These are phyloP conservation scores for Carapus acus DNA, from an alignment of 2,797 vertebrate species.

Conservation along the genomic window DNA sequence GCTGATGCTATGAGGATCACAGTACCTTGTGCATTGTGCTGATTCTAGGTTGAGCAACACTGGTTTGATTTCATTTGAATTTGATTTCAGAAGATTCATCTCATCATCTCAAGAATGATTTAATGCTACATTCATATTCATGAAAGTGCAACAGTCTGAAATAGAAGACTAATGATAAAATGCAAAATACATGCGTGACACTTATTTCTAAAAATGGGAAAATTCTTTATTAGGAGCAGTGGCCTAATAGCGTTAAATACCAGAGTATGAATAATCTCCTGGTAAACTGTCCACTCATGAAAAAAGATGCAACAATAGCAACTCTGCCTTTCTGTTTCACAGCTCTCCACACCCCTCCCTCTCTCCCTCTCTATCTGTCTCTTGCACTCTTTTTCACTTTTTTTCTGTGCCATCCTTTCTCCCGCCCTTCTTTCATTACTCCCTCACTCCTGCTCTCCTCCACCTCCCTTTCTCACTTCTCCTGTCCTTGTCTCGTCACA, in stretches of 20 bases:
- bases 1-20: too few relatives aligned
- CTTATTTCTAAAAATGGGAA: slow-evolving; percentile 27
- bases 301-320: slow-evolving; percentile 68
- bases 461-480: slow-evolving; percentile 29
- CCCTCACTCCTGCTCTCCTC: slow-evolving; percentile 32
- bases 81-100: too few relatives aligned
- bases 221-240: slow-evolving; percentile 34
- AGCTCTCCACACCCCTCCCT: slow-evolving; percentile 6
- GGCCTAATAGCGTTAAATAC: slow-evolving; percentile 64
- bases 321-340: slow-evolving; percentile 59
- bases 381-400: too few relatives aligned
- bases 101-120: too few relatives aligned
- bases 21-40: too few relatives aligned
- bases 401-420: too few relatives aligned
- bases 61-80: too few relatives aligned
- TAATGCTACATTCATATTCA: too few relatives aligned
- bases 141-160: background rate
- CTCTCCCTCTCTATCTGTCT: background rate
- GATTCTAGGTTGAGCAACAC: too few relatives aligned
- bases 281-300: slow-evolving; percentile 67
- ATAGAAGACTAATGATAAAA: slow-evolving; percentile 1
- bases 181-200: background rate
- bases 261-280: slow-evolving; percentile 67
- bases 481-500: slow-evolving; percentile 69
- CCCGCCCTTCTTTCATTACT: slow-evolving; percentile 36